phyloP scores from a whole-genome alignment of 2,113 vertebrate genomes.

The Sapajus apella region DNA sequence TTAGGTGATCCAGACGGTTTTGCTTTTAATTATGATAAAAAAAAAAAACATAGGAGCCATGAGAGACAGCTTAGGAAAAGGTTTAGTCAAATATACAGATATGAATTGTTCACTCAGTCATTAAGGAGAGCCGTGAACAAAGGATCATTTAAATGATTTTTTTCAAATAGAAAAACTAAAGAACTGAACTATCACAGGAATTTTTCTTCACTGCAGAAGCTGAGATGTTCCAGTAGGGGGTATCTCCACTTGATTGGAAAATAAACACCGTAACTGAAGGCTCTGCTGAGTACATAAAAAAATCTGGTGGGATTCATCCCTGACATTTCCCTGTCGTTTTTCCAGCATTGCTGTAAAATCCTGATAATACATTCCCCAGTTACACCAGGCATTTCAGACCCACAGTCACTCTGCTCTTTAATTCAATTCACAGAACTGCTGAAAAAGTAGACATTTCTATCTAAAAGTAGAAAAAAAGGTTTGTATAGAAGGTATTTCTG shows the following conservation, averaged over 20 bases:
- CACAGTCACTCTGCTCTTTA: slow-evolving; percentile 76
- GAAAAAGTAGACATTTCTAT: slow-evolving; percentile 88
- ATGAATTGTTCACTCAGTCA: slow-evolving; percentile 67
- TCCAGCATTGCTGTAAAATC: slow-evolving; percentile 66
- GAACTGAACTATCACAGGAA: slow-evolving; percentile 67
- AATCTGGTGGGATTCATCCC: slow-evolving; percentile 59
- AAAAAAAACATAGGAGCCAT: slow-evolving; percentile 64
- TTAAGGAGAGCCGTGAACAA: slow-evolving; percentile 65
- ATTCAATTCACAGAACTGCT: slow-evolving; percentile 86
- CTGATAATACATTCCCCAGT: slow-evolving; percentile 72
- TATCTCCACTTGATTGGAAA: slow-evolving; percentile 62
- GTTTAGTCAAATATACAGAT: slow-evolving; percentile 84
- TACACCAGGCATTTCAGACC: slow-evolving; percentile 75
- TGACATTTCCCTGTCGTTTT: slow-evolving; percentile 60
- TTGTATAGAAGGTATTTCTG: slow-evolving; percentile 87
- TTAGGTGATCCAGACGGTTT: slow-evolving; percentile 68
- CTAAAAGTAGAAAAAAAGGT: slow-evolving; percentile 86
- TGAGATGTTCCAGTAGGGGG: slow-evolving; percentile 59
- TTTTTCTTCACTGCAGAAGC: slow-evolving; percentile 61
- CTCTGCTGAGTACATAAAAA: slow-evolving; percentile 40
- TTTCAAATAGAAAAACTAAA: slow-evolving; percentile 75
- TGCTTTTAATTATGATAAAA: slow-evolving; percentile 79
- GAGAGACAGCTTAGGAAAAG: slow-evolving; percentile 78
- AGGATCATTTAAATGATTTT: slow-evolving; percentile 40
- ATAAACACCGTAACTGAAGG: slow-evolving; percentile 10